A percentile compares a stretch with the other conserved stretches of the same genome.
phyloP scores from a whole-genome alignment of 2,888 invertebrate species.

The Drosophila maculinotata region DNA sequence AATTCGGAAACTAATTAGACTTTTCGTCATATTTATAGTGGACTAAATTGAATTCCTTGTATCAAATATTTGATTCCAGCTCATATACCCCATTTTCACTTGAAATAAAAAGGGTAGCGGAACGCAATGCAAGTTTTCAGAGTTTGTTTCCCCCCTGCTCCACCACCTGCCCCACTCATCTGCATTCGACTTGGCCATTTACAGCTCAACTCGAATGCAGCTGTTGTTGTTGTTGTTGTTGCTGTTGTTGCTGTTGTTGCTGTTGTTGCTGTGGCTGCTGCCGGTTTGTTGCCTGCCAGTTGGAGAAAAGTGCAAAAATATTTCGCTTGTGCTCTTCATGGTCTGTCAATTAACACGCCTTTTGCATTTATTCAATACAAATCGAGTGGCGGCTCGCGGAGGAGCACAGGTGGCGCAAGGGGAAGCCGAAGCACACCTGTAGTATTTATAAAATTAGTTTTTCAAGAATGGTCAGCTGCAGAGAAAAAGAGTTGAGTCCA shows the following conservation, averaged over 20 bases:
- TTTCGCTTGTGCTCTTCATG: conserved; percentile 70
- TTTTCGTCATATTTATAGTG: no score
- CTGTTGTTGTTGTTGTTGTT: conserved; percentile 31
- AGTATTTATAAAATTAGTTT: conserved; percentile 74
- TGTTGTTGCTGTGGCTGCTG: background rate
- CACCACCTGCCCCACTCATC: conserved; percentile 6
- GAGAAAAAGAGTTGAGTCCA: conserved; percentile 4
- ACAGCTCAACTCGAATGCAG: conserved; percentile 44
- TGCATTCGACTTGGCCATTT: conserved; percentile 53
- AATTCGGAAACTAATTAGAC: no score
- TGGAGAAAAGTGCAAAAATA: conserved; percentile 68
- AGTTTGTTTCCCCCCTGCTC: conserved; percentile 10
- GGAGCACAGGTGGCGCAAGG: background rate
- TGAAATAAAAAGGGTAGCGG: conserved; percentile 16
- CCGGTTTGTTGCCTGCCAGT: conserved; percentile 7
- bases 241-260: conserved; percentile 6
- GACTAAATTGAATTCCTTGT: conserved; percentile 4
- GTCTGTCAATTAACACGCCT: conserved; percentile 81
- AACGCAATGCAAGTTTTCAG: conserved; percentile 17
- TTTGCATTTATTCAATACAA: conserved; percentile 81
- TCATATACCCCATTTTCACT: conserved; percentile 6
- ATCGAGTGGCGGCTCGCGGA: conserved; percentile 53
- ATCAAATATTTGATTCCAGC: conserved; percentile 10
- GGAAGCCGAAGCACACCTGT: conserved; percentile 54
- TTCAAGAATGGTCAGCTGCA: conserved; percentile 47